Evolutionary conservation across 2,113 vertebrate genomes (phyloP), one percentile per base, ranked within the genome.

Genomic region (Bagarius yarrelli): DNA sequence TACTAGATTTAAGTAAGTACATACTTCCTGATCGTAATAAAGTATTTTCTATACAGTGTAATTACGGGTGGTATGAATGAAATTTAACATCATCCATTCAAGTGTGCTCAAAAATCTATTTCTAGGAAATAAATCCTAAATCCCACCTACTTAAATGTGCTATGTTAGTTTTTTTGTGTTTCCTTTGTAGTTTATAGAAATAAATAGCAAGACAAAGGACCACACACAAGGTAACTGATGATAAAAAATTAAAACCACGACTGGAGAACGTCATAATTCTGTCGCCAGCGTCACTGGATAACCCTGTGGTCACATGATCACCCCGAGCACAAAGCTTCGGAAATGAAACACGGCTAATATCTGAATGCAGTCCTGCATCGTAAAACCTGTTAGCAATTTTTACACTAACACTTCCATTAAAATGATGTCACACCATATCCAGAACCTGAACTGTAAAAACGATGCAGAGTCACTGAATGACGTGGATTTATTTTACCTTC

Each of bases 401-500:
- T 34, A 44, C 25, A 76, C 3, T n/a, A 57, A 75, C 32, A 50
- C 11, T 9, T n/a, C 32, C n/a, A n/a, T 55, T 36, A 8, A 75
- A 36, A 53, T 19, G 21, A 55, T 34, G 16, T 55, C 12, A 9
- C 32, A 60, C 34, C 19, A 44, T 5, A 19, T n/a, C 30, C 15
- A n/a, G 8, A 12, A 16, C 8, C 19, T 56, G 30, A 15, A 56
- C 16, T 59, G 55, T 14, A 12, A 25, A 64, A 25, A 8, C 25
- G 15, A 23, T 16, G 16, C 64, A 32, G 18, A 66, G 5, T 44
- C 36, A 44, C 36, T 69, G 23, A 36, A 8, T 47, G 18, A 66
- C 21, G 40, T 71, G 21, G 60, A 27, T 64, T 14, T 32, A 76
- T 78, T 94, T 92, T 95, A 99, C 98, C 98, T 97, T 99, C 97